Percentiles rank a stretch among this genome's conserved stretches.
phyloP scores from a whole-genome alignment of 2,113 vertebrate genomes.

The Callipepla squamata region DNA sequence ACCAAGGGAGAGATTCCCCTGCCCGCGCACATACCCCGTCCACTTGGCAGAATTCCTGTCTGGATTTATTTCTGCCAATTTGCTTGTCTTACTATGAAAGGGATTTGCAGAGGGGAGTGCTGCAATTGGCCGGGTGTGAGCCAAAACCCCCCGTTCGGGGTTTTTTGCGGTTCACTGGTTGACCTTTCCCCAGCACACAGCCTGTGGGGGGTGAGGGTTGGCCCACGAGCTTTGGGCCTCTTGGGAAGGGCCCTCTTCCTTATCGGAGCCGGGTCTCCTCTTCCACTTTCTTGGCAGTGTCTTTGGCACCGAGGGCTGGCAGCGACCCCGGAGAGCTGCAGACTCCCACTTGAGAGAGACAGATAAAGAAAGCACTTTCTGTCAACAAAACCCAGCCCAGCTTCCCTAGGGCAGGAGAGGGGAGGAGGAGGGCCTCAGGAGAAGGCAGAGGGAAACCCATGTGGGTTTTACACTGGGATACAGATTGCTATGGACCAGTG shows the following conservation, averaged over 20 bases:
- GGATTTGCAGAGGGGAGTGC: slow-evolving; percentile 62
- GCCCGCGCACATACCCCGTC: background rate
- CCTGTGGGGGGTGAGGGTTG: background rate
- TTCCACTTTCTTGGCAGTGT: slow-evolving; percentile 64
- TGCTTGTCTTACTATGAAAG: slow-evolving; percentile 65
- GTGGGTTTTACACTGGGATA: too few relatives aligned
- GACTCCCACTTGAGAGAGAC: slow-evolving; percentile 56
- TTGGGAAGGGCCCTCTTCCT: background rate
- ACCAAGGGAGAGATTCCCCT: background rate
- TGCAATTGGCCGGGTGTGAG: slow-evolving; percentile 25
- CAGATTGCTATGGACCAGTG: too few relatives aligned
- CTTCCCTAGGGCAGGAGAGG: slow-evolving; percentile 24
- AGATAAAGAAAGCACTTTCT: slow-evolving; percentile 65
- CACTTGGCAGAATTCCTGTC: slow-evolving; percentile 65
- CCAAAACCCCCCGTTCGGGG: background rate
- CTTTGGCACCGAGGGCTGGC: slow-evolving; percentile 40
- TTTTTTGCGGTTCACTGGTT: background rate
- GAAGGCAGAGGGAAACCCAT: slow-evolving; percentile 4
- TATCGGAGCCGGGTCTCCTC: background rate
- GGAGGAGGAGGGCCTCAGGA: background rate
- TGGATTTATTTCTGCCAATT: slow-evolving; percentile 71
- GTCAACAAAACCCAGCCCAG: slow-evolving; percentile 56
- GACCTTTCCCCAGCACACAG: slow-evolving; percentile 28
- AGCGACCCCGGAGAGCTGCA: slow-evolving; percentile 3
- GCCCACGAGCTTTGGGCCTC: background rate